phyloP scores from a whole-genome alignment of 30 jellyfish, hydroid and myxozoan species.

The Aurelia aurita region DNA sequence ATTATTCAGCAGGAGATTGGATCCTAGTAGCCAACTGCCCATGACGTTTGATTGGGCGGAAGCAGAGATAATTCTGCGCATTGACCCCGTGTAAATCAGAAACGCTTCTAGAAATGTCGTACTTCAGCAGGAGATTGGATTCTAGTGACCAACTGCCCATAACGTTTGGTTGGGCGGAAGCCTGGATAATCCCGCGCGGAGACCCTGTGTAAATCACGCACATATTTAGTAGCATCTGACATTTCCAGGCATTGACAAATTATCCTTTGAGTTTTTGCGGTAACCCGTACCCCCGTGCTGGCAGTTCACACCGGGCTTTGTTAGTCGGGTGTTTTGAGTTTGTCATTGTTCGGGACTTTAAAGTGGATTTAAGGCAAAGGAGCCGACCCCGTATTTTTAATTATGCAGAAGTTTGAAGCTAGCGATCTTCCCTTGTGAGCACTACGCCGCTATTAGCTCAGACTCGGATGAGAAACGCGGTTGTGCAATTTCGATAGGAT shows the following conservation, averaged over 20 bases:
- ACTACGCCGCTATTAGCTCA: constrained; percentile 59
- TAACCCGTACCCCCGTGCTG: constrained; percentile 58
- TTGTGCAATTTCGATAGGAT: not conserved
- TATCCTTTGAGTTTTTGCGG: constrained; percentile 4
- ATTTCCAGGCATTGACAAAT: constrained; percentile 33
- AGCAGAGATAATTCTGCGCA: too few species aligned
- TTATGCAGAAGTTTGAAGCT: constrained; percentile 71
- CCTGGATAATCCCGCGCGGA: too few species aligned
- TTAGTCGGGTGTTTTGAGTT: constrained; percentile 78
- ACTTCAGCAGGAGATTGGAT: too few species aligned
- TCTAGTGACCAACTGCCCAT: too few species aligned
- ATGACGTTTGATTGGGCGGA: too few species aligned
- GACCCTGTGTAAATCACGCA: too few species aligned
- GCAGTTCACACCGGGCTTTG: constrained; percentile 80
- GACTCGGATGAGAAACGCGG: constrained; percentile 52
- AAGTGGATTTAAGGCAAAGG: constrained; percentile 81
- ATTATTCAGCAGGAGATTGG: too few species aligned
- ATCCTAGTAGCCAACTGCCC: too few species aligned
- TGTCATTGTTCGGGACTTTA: constrained; percentile 70
- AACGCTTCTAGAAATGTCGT: too few species aligned
- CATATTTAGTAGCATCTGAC: constrained; percentile 23
- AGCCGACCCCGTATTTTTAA: constrained; percentile 83
- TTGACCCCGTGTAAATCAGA: too few species aligned
- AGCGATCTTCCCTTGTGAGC: constrained; percentile 63
- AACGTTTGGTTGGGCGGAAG: too few species aligned